Evolutionary conservation across 2,797 vertebrate species (phyloP).

Genomic region (Rhyacichthys aspro): DNA sequence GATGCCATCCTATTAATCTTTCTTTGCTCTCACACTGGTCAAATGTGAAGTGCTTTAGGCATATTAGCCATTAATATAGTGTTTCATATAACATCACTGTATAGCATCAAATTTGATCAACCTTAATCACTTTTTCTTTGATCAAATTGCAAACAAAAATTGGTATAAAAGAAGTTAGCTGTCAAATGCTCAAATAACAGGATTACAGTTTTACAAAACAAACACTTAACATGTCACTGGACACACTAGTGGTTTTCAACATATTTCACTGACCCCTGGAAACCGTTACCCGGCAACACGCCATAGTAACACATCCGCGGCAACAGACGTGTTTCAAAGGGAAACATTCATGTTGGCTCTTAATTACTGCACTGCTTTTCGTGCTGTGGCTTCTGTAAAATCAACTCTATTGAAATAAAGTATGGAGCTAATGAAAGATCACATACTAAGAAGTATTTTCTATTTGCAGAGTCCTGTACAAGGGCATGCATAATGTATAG

Average conservation of each 20-base stretch:
- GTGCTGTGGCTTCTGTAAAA: background rate
- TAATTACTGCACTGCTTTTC: constrained; percentile 1
- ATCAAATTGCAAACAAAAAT: too few relatives aligned
- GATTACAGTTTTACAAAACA: too few relatives aligned
- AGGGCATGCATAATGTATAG: background rate
- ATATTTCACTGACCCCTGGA: background rate
- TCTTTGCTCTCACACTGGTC: too few relatives aligned
- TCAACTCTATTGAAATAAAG: background rate
- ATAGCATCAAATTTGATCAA: too few relatives aligned
- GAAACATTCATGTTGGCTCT: background rate
- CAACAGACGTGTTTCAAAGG: background rate
- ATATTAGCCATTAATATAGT: too few relatives aligned
- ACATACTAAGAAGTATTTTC: background rate
- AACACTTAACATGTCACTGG: background rate
- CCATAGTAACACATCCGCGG: background rate
- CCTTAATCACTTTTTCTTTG: too few relatives aligned
- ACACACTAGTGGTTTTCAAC: background rate
- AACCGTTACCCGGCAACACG: background rate
- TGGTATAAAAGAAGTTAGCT: too few relatives aligned
- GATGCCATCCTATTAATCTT: too few relatives aligned
- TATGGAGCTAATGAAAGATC: background rate
- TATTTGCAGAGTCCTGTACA: background rate
- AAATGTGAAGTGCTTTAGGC: too few relatives aligned
- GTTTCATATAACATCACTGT: too few relatives aligned
- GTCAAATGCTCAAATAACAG: too few relatives aligned